A percentile compares a stretch with the other conserved stretches of the same genome.
These are phyloP conservation scores for Tetramorium bicarinatum DNA, from an alignment of 2,888 invertebrate species.

Conservation along the genomic window DNA sequence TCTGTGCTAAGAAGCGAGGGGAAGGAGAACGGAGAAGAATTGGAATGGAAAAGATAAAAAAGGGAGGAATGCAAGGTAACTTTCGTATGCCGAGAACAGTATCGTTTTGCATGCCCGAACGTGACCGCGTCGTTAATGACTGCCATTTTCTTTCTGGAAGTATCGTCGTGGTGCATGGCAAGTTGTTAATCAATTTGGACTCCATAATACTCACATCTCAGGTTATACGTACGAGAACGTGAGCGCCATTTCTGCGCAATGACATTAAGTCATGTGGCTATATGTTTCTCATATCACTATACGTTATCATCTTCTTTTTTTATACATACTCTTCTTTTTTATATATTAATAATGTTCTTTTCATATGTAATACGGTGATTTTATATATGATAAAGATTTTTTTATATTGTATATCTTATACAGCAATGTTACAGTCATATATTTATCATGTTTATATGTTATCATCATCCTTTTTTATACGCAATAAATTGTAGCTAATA, in stretches of 20 bases:
- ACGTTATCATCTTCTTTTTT: not conserved
- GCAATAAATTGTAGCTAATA: not conserved
- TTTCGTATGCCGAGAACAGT: constrained; percentile 34
- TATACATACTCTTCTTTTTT: not conserved
- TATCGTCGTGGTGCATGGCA: constrained; percentile 45
- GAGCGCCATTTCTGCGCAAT: constrained; percentile 5
- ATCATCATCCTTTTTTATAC: not conserved
- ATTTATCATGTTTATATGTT: not conserved
- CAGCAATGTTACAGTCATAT: not conserved
- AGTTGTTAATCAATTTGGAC: constrained; percentile 67
- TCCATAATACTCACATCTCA: constrained; percentile 51
- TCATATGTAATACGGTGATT: not conserved
- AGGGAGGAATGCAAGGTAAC: not conserved
- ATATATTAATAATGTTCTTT: not conserved
- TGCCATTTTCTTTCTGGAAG: constrained; percentile 62
- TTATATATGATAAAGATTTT: not conserved
- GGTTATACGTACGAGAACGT: not conserved
- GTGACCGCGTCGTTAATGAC: constrained; percentile 69
- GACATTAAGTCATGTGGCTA: not conserved
- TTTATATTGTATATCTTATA: not conserved
- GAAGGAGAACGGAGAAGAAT: not conserved
- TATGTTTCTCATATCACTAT: not conserved
- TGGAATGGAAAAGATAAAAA: not conserved
- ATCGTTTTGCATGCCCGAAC: constrained; percentile 67
- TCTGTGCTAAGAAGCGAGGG: not conserved